Evolutionary conservation across 2,797 vertebrate genomes (phyloP).

Genomic region (Hyperoplus immaculatus): DNA sequence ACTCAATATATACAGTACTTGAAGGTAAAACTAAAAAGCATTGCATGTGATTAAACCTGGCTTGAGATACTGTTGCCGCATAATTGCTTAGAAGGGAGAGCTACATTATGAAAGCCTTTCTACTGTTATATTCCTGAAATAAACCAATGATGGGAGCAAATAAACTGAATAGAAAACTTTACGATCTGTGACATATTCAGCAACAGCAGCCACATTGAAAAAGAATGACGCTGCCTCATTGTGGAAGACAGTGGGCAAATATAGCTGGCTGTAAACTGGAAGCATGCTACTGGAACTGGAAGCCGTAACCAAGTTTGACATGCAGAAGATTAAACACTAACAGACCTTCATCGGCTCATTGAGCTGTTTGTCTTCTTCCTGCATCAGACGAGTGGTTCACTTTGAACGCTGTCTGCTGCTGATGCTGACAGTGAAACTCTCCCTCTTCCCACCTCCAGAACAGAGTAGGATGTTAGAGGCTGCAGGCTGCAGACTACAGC

Average conservation of each 20-base stretch:
- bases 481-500: constrained; percentile 22
- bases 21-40: neutral
- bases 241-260: constrained; percentile 3
- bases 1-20: no score
- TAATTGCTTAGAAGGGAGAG: constrained; percentile 14
- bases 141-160: constrained; percentile 18
- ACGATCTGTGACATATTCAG: constrained; percentile 15
- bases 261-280: constrained; percentile 4
- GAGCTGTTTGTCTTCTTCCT: constrained; percentile 28
- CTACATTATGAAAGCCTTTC: constrained; percentile 4
- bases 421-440: constrained; percentile 54
- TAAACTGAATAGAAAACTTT: constrained; percentile 24
- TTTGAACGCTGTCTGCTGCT: constrained; percentile 36
- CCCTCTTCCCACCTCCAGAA: constrained; percentile 42
- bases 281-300: neutral
- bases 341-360: constrained; percentile 53
- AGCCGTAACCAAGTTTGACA: constrained; percentile 28
- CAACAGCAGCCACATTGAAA: constrained; percentile 40
- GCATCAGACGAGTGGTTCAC: constrained; percentile 46
- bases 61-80: neutral
- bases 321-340: constrained; percentile 26
- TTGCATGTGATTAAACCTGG: neutral
- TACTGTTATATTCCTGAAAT: constrained; percentile 23
- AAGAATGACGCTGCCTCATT: neutral
- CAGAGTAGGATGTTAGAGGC: constrained; percentile 59